Percentiles rank a stretch among this genome's conserved stretches.
Evolutionary conservation across 2,888 invertebrate genomes (phyloP).

Genomic region (Pseudeuparius sepicola): DNA sequence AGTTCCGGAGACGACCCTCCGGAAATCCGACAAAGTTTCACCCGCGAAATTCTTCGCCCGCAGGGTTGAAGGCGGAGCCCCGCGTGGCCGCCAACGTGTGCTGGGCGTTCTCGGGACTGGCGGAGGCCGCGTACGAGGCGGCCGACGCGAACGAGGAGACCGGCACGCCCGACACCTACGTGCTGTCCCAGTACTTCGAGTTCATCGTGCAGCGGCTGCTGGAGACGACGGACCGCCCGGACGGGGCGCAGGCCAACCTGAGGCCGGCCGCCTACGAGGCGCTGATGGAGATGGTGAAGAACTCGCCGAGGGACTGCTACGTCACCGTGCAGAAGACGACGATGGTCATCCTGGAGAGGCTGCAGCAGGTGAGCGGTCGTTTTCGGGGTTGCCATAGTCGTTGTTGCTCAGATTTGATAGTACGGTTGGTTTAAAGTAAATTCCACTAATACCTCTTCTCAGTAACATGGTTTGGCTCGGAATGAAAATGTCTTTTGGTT

Average conservation of each 20-base stretch:
- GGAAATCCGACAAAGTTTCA: too few relatives aligned
- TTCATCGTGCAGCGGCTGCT: conserved; percentile 84
- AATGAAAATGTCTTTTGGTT: too few relatives aligned
- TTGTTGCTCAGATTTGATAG: too few relatives aligned
- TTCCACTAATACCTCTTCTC: too few relatives aligned
- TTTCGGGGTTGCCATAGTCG: too few relatives aligned
- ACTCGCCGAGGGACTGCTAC: conserved; percentile 95
- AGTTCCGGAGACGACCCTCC: too few relatives aligned
- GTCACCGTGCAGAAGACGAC: conserved; percentile 93
- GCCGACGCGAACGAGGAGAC: conserved; percentile 57
- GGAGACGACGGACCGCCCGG: conserved; percentile 89
- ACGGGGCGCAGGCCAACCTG: conserved; percentile 88
- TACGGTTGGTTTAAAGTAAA: too few relatives aligned
- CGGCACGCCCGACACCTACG: conserved; percentile 80
- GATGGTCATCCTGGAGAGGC: conserved; percentile 79
- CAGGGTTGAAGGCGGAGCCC: conserved; percentile 88
- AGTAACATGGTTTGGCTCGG: too few relatives aligned
- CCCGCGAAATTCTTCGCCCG: too few relatives aligned
- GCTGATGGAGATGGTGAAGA: conserved; percentile 98
- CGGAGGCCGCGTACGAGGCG: conserved; percentile 93
- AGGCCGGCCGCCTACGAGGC: conserved; percentile 98
- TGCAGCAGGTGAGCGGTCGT: conserved; percentile 61
- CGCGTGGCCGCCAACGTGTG: conserved; percentile 97
- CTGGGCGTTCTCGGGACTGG: conserved; percentile 96
- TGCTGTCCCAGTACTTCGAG: conserved; percentile 88